These are phyloP conservation scores for Zaprionus tsacasi DNA, from an alignment of 1,140 invertebrate genomes.

Conservation along the genomic window DNA sequence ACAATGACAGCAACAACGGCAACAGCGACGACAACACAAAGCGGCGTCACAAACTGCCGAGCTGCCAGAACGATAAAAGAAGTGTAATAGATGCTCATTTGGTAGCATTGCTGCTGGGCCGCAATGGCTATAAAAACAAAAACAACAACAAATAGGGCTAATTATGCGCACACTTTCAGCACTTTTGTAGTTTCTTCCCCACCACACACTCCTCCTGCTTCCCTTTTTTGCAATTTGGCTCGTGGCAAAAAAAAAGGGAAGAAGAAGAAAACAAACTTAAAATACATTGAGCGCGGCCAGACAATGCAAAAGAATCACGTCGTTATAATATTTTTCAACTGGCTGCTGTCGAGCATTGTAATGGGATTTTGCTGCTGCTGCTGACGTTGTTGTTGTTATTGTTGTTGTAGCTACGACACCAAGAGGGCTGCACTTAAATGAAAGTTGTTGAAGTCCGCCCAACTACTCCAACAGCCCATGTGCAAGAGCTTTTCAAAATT, in stretches of 20 bases:
- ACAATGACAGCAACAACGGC: conserved; percentile 16
- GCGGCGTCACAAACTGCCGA: conserved; percentile 9
- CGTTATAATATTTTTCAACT: conserved; percentile 65
- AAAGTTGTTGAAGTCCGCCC: conserved; percentile 57
- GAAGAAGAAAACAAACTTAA: conserved; percentile 19
- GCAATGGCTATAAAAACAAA: conserved; percentile 22
- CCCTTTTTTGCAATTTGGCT: conserved; percentile 40
- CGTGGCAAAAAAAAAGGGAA: conserved; percentile 24
- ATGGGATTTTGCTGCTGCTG: conserved; percentile 30
- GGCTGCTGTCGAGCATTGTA: conserved; percentile 49
- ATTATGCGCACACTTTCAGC: conserved; percentile 75
- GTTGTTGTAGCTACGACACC: conserved; percentile 24
- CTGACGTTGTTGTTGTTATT: conserved; percentile 36
- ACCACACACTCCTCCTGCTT: conserved; percentile 18
- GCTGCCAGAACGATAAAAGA: conserved; percentile 56
- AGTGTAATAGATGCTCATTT: conserved; percentile 79
- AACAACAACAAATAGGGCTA: conserved; percentile 72
- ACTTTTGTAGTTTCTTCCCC: conserved; percentile 10
- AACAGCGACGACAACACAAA: conserved; percentile 24
- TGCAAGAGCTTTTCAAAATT: background rate
- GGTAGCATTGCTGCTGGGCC: conserved; percentile 52
- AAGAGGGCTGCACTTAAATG: conserved; percentile 71
- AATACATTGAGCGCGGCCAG: conserved; percentile 43
- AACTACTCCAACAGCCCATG: conserved; percentile 5
- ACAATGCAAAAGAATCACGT: conserved; percentile 75